phyloP scores from a whole-genome alignment of 2,113 vertebrate species.

The Carettochelys insculpta region DNA sequence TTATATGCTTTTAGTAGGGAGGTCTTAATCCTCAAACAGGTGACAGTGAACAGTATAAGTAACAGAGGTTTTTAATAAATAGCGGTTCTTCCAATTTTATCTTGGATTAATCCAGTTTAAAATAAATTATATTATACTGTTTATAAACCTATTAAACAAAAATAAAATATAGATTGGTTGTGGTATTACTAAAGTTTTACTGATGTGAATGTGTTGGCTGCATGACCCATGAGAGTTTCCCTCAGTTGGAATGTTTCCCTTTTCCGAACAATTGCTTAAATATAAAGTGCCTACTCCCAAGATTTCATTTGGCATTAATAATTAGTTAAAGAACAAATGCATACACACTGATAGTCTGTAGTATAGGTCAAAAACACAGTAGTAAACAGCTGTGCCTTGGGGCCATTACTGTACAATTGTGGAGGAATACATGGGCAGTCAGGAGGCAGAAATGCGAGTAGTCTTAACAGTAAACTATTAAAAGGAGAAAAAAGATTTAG shows the following conservation, averaged over 20 bases:
- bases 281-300: not conserved
- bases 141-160: not conserved
- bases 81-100: not conserved
- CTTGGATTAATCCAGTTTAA: conserved; percentile 3
- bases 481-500: not conserved
- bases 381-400: not conserved
- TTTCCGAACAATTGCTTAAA: not conserved
- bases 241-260: not conserved
- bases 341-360: not conserved
- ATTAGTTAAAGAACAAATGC: not conserved
- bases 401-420: not conserved
- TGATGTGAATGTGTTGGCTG: not conserved
- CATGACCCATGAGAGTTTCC: fast-evolving
- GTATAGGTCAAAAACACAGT: not conserved
- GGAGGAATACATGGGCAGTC: not conserved
- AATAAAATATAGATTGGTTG: not conserved
- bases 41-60: not conserved
- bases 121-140: not conserved
- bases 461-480: not conserved
- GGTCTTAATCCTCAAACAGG: not conserved
- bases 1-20: not conserved
- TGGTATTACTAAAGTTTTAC: not conserved
- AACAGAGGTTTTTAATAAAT: not conserved
- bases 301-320: not conserved
- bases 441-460: not conserved